Evolutionary conservation across 2,797 vertebrate species (phyloP), one percentile per base, ranked within the genome.

Genomic region (Paramormyrops hopkinsi): DNA sequence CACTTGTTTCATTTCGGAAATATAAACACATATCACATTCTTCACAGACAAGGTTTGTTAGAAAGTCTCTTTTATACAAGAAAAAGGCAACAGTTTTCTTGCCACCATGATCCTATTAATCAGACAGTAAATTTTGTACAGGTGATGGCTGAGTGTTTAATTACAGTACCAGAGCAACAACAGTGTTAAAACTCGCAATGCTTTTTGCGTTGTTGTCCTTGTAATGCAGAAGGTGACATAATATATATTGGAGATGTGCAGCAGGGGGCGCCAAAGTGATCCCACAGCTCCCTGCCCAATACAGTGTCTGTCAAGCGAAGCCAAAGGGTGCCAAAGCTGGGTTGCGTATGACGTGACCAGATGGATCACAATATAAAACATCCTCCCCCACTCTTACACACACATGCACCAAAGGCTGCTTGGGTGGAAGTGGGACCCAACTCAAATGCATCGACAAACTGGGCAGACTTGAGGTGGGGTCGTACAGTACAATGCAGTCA

Each of bases 21-120:
- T 98, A 98, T 97, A 98, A 98, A 99, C 97, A 98, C 97, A 96
- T 96, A 94, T 96, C 97, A 97, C 97, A 98, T 97, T 98, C 97
- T 97, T 97, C 96, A 97, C 96, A 96, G 94, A 95, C 96, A 97
- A 96, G 96, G 96, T 96, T 96, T 96, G 93, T 97, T 96, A 98
- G 99, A 99, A 97, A 98, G 97, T 98, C 97, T 99, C 97, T 99
- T 98, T 98, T 99, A 96, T 99, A 99, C 98, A 99, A 97, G 97
- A 97, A 99, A 96, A 99, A 99, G 98, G 98, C 98, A 98, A 98
- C 97, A 96, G 96, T 97, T 98, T 97, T 93, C 93, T 90, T 92
- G 91, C 53, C 94, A 91, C 95, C 96, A 96, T 96, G 96, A 96
- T 98, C 95, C 93, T 97, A 97, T 97, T 97, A 97, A 96, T 98